Percentiles rank a stretch among this genome's conserved stretches.
phyloP scores from a whole-genome alignment of 2,888 invertebrate genomes.

The Eristalinus sepulchralis region DNA sequence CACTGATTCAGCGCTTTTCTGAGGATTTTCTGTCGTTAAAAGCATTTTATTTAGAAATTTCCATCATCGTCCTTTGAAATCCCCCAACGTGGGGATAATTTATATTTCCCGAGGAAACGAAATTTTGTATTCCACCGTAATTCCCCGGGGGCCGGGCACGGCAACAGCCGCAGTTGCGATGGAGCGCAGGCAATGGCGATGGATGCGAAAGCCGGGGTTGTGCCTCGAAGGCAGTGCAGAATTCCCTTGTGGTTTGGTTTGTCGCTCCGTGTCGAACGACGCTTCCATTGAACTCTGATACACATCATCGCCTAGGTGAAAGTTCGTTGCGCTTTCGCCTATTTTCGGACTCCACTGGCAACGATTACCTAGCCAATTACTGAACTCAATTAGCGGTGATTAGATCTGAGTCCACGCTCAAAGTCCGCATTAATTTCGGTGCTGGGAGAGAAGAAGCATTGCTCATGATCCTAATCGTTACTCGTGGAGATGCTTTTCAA shows the following conservation, averaged over 20 bases:
- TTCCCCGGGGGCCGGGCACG: background rate
- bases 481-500: slow-evolving; percentile 9
- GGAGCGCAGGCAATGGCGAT: background rate
- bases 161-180: background rate
- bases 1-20: slow-evolving; percentile 10
- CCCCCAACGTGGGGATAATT: background rate
- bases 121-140: background rate
- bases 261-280: background rate
- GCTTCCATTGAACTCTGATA: background rate
- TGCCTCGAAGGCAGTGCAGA: background rate
- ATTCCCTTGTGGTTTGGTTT: background rate
- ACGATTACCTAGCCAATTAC: slow-evolving; percentile 23
- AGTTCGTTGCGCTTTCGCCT: background rate
- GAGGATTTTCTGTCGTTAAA: slow-evolving; percentile 37
- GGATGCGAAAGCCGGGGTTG: background rate
- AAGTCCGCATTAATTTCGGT: slow-evolving; percentile 29
- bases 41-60: slow-evolving; percentile 39
- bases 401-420: slow-evolving; percentile 48
- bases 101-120: background rate
- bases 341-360: background rate
- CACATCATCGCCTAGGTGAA: background rate
- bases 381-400: slow-evolving; percentile 42
- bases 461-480: slow-evolving; percentile 31
- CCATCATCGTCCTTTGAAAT: slow-evolving; percentile 31
- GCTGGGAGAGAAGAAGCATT: background rate